phyloP scores from a whole-genome alignment of 2,888 invertebrate species.

The Pocota personata region DNA sequence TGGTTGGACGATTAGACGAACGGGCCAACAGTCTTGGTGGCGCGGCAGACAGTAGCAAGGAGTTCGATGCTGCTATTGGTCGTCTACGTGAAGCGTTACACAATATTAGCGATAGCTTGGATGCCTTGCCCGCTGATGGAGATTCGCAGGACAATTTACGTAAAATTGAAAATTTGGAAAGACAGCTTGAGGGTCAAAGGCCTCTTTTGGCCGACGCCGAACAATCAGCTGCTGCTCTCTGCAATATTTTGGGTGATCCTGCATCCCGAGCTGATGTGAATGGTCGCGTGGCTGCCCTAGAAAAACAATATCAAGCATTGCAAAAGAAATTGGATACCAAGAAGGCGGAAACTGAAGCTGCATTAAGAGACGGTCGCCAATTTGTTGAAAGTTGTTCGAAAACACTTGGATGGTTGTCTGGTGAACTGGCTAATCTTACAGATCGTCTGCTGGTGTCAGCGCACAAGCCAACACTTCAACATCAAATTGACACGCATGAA shows the following conservation, averaged over 20 bases:
- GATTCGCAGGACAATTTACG: constrained; percentile 94
- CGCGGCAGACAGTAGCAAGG: constrained; percentile 95
- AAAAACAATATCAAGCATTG: constrained; percentile 92
- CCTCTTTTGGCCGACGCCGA: constrained; percentile 94
- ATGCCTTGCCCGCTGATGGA: constrained; percentile 90
- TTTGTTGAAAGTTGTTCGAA: constrained; percentile 94
- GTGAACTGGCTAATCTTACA: constrained; percentile 89
- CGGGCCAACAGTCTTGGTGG: constrained; percentile 95
- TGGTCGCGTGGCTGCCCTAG: constrained; percentile 93
- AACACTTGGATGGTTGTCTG: constrained; percentile 94
- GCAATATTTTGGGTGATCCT: constrained; percentile 94
- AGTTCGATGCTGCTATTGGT: constrained; percentile 94
- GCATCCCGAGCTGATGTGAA: constrained; percentile 95
- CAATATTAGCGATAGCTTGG: constrained; percentile 93
- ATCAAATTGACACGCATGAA: constrained; percentile 94
- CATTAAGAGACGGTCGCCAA: constrained; percentile 93
- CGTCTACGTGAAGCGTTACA: constrained; percentile 94
- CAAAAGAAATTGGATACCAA: constrained; percentile 95
- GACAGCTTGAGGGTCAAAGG: constrained; percentile 94
- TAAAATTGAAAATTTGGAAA: constrained; percentile 93
- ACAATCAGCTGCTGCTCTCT: constrained; percentile 93
- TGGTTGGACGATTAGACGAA: constrained; percentile 91
- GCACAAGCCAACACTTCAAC: constrained; percentile 90
- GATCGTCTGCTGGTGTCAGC: constrained; percentile 94
- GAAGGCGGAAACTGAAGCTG: constrained; percentile 95